A percentile compares a stretch with the other conserved stretches of the same genome.
phyloP scores from a whole-genome alignment of 2,888 invertebrate genomes.

The Drosophila lacicola region DNA sequence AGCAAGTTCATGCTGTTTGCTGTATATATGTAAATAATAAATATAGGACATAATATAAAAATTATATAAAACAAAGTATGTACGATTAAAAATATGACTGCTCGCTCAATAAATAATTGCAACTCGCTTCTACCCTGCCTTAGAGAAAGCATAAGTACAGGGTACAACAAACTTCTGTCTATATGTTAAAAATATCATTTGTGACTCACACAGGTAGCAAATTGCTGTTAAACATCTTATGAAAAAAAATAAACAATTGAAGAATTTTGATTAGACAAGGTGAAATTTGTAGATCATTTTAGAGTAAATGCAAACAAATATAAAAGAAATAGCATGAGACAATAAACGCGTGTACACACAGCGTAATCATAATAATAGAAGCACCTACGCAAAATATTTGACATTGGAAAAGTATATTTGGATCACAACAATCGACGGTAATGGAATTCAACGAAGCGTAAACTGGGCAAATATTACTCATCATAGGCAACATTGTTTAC shows the following conservation, averaged over 20 bases:
- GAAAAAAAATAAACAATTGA: background rate
- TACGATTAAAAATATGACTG: too few relatives aligned
- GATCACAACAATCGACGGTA: background rate
- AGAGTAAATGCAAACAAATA: background rate
- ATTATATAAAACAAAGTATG: background rate
- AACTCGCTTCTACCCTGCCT: background rate
- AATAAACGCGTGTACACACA: background rate
- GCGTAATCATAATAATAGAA: background rate
- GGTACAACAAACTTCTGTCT: background rate
- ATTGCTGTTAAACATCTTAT: background rate
- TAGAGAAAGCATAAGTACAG: background rate
- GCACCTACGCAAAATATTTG: background rate
- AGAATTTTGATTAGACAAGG: background rate
- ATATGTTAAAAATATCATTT: background rate
- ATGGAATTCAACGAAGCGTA: constrained; percentile 30
- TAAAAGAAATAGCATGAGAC: background rate
- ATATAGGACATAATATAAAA: background rate
- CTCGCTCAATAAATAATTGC: too few relatives aligned
- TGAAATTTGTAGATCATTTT: background rate
- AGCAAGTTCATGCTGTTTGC: too few relatives aligned
- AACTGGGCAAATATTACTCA: constrained; percentile 25
- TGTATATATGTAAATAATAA: background rate
- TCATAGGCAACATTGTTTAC: background rate
- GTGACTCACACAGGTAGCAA: constrained; percentile 16
- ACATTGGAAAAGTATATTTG: background rate